Conservation (phyloP, 2,797 vertebrate species). For the Telmatherina bonti region DNA sequence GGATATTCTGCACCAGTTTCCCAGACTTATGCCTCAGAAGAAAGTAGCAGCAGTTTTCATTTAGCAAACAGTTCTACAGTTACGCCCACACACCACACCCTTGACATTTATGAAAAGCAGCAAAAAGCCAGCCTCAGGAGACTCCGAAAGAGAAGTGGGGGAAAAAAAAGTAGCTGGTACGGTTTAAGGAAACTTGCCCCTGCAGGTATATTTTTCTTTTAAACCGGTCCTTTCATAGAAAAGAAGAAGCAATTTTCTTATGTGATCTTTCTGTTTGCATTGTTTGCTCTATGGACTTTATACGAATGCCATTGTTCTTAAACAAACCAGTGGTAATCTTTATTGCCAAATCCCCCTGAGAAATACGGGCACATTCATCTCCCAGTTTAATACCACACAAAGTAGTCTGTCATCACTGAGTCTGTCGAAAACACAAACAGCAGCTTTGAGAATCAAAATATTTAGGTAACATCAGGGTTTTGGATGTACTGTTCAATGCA, state of each 20-base stretch:
- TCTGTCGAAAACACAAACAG: constrained; percentile 22
- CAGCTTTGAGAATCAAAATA: constrained; percentile 15
- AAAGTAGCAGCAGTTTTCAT: constrained; percentile 40
- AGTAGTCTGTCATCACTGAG: constrained; percentile 30
- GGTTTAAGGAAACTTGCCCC: constrained; percentile 64
- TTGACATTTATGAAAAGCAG: constrained; percentile 54
- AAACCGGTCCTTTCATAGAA: constrained; percentile 38
- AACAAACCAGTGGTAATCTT: constrained; percentile 4
- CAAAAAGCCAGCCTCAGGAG: constrained; percentile 49
- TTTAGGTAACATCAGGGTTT: constrained; percentile 28
- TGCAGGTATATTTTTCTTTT: constrained; percentile 58
- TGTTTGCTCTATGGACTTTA: constrained; percentile 24
- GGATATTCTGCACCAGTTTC: constrained; percentile 9
- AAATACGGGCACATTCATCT: constrained; percentile 39
- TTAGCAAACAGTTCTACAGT: constrained; percentile 35
- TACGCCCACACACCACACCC: constrained; percentile 70
- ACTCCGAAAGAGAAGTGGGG: constrained; percentile 28
- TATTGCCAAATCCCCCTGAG: constrained; percentile 45
- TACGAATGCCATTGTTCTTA: constrained; percentile 21
- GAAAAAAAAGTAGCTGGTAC: constrained; percentile 56
- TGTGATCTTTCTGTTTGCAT: constrained; percentile 5
- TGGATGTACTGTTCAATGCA: constrained; percentile 25
- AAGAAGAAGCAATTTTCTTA: constrained; percentile 38
- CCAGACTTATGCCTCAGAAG: constrained; percentile 23
- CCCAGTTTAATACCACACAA: constrained; percentile 49